Conservation (phyloP, 2,888 invertebrate genomes). For the Gasteruption jaculator region DNA sequence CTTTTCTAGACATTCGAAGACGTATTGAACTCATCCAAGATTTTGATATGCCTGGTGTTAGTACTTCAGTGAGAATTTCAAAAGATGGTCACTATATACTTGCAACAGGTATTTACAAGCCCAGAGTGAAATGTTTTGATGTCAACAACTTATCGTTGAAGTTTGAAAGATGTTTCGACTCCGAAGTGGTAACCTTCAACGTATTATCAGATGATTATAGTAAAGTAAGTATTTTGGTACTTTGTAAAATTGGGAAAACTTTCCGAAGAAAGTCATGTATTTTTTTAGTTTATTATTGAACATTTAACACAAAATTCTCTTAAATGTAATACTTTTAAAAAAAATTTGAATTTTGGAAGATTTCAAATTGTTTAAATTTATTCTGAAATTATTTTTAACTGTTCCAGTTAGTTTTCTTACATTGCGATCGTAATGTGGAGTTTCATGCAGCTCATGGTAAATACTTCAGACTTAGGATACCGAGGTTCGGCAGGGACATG, state of each 20-base stretch:
- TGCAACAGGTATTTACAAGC: constrained; percentile 94
- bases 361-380: constrained; percentile 3
- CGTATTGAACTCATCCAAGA: constrained; percentile 97
- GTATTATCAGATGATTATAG: constrained; percentile 93
- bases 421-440: constrained; percentile 89
- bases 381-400: constrained; percentile 18
- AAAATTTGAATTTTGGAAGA: not conserved
- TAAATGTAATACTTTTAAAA: constrained; percentile 1
- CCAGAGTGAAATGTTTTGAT: constrained; percentile 93
- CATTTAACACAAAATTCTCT: not conserved
- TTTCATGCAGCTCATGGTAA: constrained; percentile 93
- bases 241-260: too few species aligned
- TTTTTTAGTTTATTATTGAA: constrained; percentile 2
- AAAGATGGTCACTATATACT: constrained; percentile 90
- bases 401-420: constrained; percentile 80
- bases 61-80: constrained; percentile 78
- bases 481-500: constrained; percentile 92
- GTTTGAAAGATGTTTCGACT: constrained; percentile 96
- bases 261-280: too few species aligned
- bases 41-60: constrained; percentile 97
- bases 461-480: constrained; percentile 86
- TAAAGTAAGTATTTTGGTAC: constrained; percentile 74
- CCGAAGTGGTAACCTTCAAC: constrained; percentile 92
- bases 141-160: constrained; percentile 93
- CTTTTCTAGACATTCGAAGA: constrained; percentile 67